Evolutionary conservation across 2,113 vertebrate species (phyloP).

Genomic region (Accipiter cooperii): DNA sequence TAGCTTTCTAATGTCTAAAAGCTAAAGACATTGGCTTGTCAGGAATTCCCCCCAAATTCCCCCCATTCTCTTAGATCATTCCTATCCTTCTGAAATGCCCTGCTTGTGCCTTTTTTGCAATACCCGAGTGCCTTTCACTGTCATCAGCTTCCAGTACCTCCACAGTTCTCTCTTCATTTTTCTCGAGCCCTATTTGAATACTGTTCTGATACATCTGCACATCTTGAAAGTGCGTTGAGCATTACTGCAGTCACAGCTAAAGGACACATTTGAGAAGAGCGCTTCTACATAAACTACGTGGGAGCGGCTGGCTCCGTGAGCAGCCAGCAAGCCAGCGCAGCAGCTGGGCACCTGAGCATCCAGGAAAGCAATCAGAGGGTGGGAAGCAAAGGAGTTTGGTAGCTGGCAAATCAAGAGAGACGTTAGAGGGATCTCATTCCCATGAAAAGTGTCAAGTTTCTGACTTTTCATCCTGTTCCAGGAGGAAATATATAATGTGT

Average conservation of each 20-base stretch:
- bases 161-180: background rate
- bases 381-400: background rate
- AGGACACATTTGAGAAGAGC: background rate
- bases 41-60: background rate
- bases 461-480: background rate
- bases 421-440: background rate
- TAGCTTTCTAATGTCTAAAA: background rate
- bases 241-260: accelerated
- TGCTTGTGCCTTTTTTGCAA: background rate
- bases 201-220: background rate
- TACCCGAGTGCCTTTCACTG: background rate
- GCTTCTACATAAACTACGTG: background rate
- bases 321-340: background rate
- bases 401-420: background rate
- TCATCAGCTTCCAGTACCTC: background rate
- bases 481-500: background rate
- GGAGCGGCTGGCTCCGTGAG: background rate
- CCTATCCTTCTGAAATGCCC: background rate
- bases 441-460: background rate
- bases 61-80: background rate
- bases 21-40: background rate
- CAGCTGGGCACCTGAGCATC: background rate
- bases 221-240: background rate
- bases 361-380: background rate
- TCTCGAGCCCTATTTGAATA: background rate